Evolutionary conservation across 1,140 invertebrate genomes (phyloP).

Genomic region (Druon quercuslanigerum): DNA sequence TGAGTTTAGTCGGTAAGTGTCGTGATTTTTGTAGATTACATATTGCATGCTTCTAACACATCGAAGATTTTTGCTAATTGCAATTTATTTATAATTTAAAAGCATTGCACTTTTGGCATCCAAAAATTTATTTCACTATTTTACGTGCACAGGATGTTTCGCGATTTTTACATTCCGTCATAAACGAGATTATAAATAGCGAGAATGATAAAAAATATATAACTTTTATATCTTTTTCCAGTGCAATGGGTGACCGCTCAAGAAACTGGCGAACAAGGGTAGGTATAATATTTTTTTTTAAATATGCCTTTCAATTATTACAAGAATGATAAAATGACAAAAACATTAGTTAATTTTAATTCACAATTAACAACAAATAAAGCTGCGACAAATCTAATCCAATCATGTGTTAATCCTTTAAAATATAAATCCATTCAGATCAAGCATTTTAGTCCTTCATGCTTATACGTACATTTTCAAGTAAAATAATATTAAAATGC

Average conservation of each 20-base stretch:
- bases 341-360: too few relatives aligned
- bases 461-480: too few relatives aligned
- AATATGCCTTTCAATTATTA: too few relatives aligned
- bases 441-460: too few relatives aligned
- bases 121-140: not conserved
- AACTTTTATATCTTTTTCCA: constrained; percentile 22
- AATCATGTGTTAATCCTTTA: too few relatives aligned
- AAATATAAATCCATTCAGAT: too few relatives aligned
- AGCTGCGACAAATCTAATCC: too few relatives aligned
- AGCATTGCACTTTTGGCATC: not conserved
- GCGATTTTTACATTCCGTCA: not conserved
- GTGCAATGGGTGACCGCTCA: constrained; percentile 8
- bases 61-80: not conserved
- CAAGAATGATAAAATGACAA: too few relatives aligned
- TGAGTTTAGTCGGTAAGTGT: constrained; percentile 46
- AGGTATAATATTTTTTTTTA: constrained; percentile 23
- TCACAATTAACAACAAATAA: too few relatives aligned
- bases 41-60: not conserved
- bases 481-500: too few relatives aligned
- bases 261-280: constrained; percentile 33
- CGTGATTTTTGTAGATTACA: not conserved
- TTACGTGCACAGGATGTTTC: not conserved
- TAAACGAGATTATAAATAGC: not conserved
- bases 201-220: not conserved
- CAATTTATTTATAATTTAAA: not conserved